Evolutionary conservation across 2,113 vertebrate genomes (phyloP).

Genomic region (Thinocorus orbignyianus): DNA sequence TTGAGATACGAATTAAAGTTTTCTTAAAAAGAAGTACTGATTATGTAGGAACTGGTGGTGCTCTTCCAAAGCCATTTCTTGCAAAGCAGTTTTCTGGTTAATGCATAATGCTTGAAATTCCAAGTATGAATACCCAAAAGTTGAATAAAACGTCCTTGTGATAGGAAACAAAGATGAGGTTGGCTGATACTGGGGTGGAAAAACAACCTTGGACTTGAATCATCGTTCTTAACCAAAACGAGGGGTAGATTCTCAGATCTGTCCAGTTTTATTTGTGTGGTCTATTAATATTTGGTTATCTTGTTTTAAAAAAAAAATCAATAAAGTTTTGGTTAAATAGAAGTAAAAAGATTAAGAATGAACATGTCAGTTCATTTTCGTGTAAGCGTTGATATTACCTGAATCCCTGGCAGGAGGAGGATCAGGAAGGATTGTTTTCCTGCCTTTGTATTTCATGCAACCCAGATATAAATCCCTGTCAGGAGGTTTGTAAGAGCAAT

Average conservation of each 20-base stretch:
- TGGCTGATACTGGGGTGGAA: not conserved
- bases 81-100: not conserved
- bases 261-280: not conserved
- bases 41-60: not conserved
- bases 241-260: not conserved
- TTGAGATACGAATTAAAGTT: not conserved
- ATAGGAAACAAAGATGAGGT: constrained; percentile 14
- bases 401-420: not conserved
- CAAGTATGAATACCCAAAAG: not conserved
- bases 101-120: not conserved
- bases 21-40: not conserved
- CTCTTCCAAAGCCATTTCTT: not conserved
- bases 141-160: not conserved
- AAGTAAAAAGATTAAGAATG: not conserved
- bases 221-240: not conserved
- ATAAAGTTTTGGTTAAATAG: not conserved
- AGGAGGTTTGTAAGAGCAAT: not conserved
- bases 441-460: not conserved
- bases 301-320: not conserved
- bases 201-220: not conserved
- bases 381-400: not conserved
- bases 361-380: not conserved
- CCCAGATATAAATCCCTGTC: not conserved
- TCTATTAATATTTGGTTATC: not conserved
- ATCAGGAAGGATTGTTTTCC: constrained; percentile 1